A percentile compares a stretch with the other conserved stretches of the same genome.
phyloP scores from a whole-genome alignment of 2,888 invertebrate genomes.

The Callinectes sapidus region DNA sequence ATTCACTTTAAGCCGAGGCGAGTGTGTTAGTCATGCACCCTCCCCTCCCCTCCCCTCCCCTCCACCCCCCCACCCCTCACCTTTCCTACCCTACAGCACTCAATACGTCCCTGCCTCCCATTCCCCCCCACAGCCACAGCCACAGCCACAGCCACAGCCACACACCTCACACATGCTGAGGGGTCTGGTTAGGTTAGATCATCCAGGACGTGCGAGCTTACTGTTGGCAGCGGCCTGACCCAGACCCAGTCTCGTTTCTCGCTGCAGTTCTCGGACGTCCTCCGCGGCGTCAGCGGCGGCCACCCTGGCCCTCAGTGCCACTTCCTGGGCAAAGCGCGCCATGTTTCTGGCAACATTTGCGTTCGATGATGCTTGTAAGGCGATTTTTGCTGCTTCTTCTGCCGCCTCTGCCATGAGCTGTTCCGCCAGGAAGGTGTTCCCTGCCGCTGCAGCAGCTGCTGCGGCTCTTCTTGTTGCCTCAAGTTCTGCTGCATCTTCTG shows the following conservation, averaged over 20 bases:
- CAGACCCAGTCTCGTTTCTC: neutral
- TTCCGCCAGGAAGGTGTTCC: neutral
- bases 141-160: too few species aligned
- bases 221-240: neutral
- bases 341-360: neutral
- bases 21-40: neutral
- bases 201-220: slow-evolving; percentile 17
- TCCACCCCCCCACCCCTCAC: neutral
- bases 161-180: neutral
- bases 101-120: too few species aligned
- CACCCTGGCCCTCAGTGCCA: slow-evolving; percentile 7
- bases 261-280: neutral
- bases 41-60: neutral
- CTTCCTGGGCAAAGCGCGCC: slow-evolving; percentile 10
- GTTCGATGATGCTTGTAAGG: slow-evolving; percentile 2
- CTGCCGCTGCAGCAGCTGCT: neutral
- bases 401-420: slow-evolving; percentile 21
- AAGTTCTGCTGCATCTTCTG: slow-evolving; percentile 33
- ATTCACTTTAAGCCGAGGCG: neutral
- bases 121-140: too few species aligned
- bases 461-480: slow-evolving; percentile 12
- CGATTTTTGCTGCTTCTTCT: slow-evolving; percentile 22
- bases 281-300: slow-evolving; percentile 15
- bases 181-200: neutral
- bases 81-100: neutral